These are phyloP conservation scores for Holotrichia oblita DNA, from an alignment of 1,140 invertebrate species.

Conservation along the genomic window DNA sequence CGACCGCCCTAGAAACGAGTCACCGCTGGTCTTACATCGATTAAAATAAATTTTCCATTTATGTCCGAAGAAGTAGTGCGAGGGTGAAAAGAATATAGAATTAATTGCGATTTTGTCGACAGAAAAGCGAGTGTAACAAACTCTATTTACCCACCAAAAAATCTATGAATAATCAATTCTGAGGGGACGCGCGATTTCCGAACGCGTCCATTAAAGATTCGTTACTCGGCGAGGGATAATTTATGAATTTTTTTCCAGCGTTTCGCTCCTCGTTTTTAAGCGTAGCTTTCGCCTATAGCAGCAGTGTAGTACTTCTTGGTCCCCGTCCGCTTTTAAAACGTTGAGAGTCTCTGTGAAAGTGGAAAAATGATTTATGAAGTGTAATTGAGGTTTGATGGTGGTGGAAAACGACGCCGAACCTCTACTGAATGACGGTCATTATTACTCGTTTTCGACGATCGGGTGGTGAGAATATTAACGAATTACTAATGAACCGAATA, in stretches of 20 bases:
- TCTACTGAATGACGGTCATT: constrained; percentile 26
- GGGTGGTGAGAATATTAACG: constrained; percentile 10
- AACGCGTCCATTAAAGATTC: constrained; percentile 31
- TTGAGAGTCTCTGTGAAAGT: constrained; percentile 20
- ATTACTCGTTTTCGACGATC: constrained; percentile 25
- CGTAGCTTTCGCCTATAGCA: background rate
- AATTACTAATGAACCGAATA: constrained; percentile 25
- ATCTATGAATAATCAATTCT: constrained; percentile 36
- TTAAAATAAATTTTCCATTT: constrained; percentile 24
- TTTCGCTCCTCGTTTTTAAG: constrained; percentile 31
- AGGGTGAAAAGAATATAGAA: constrained; percentile 28
- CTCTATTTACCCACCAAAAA: constrained; percentile 31
- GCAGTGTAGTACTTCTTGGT: background rate
- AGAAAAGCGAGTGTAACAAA: constrained; percentile 26
- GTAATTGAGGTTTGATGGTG: constrained; percentile 33
- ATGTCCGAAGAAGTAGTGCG: background rate
- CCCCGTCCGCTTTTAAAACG: constrained; percentile 19
- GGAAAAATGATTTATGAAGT: constrained; percentile 35
- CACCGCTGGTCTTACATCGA: background rate
- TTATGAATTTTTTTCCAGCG: constrained; percentile 27
- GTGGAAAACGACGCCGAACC: constrained; percentile 11
- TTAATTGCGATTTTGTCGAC: constrained; percentile 35
- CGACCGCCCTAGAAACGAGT: background rate
- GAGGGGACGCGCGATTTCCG: constrained; percentile 28
- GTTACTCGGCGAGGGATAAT: constrained; percentile 24